Base-by-base conservation (phyloP, 1,140 invertebrate species). In the Drosophila watanabei region DNA sequence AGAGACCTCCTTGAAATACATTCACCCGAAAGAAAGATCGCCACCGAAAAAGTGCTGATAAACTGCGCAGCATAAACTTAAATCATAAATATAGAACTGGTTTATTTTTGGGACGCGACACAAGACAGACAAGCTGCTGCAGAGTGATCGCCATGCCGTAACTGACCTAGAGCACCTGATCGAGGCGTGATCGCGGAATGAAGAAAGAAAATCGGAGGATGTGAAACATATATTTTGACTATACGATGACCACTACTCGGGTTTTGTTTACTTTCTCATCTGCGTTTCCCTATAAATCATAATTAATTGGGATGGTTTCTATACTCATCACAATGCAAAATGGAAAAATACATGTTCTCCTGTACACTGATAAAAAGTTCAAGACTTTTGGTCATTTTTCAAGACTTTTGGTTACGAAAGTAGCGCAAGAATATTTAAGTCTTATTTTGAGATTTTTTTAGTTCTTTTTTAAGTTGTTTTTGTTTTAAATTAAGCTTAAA, bases 121-220 rank as follows among this genome's bases (percentile, higher is more conserved):
- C 48, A 41, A 14, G 69, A 39, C 75, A 54, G 32, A 20, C 52
- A 59, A 49, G 68, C 18, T 14, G 33, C 28, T 49, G 51, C 46
- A 61, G 72, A 52, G 35, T 79, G 51, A 51, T 60, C 46, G 58
- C 61, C 64, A 82, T 80, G 82, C 66, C 87, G 87, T 86, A 82
- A 89, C 86, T 89, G 86, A 89, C 86, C 86, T 89, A 89, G 86
- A 89, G 75, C 86, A 89, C 61, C 75, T 89, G 86, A 80, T 87
- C 82, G 37, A 33, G 46, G 87, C 86, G 87, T 89, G 86, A 91
- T 89, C 86, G 52, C 59, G 54, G 78, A 71, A 64, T 69, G 76
- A 54, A 63, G 54, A 60, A 52, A 37, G 18, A 48, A 46, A 10
- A 24, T 18, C 28, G 11, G 39, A 57, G 32, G n/a, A 41, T 66